Base-by-base conservation (phyloP, 1,140 invertebrate species). In the Macrobrachium nipponense region DNA sequence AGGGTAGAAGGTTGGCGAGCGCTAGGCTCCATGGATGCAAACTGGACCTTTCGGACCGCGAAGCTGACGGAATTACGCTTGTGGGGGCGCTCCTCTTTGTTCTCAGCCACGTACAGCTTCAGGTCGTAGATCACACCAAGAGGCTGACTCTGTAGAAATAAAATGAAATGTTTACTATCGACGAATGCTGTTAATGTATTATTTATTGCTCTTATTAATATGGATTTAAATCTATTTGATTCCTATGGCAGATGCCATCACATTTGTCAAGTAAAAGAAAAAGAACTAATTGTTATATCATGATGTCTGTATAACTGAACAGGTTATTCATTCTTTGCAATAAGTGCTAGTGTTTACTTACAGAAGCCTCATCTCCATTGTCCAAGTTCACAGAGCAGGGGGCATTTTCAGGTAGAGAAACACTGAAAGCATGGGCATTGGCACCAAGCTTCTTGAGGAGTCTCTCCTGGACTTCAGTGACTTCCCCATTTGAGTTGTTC, bases 81-180 rank as follows among this genome's bases (percentile, higher is more conserved):
- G 91, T 97, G 96, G 88, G 95, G 95, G 90, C 95, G 95, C 89
- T 97, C 95, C n/a, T 96, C 96, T 90, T 94, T 94, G 88, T 93
- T 95, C 81, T 96, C 96, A 27, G 93, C 96, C 5, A 98, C 96
- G 90, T 94, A 98, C 59, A 96, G 94, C 90, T 95, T 95, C 11
- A 98, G 93, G 89, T 94, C 94, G 91, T 98, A 98, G 89, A 97
- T 96, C n/a, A 98, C 96, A 87, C 96, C 97, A 89, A 98, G 93
- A 14, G 96, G 96, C 91, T 97, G 97, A 76, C 97, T 97, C 93
- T 91, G 94, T 43, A 51, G 17, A 36, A 59, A 27, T 51, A 80
- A 36, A 61, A 72, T 61, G 36, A 68, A 72, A n/a, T 51, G n/a
- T 44, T 66, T 17, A 76, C 14, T 75, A 8, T 77, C 36, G 27